Percentiles rank a stretch among this genome's conserved stretches.
These are phyloP conservation scores for Hartigia nigra DNA, from an alignment of 2,888 invertebrate genomes.

Conservation along the genomic window DNA sequence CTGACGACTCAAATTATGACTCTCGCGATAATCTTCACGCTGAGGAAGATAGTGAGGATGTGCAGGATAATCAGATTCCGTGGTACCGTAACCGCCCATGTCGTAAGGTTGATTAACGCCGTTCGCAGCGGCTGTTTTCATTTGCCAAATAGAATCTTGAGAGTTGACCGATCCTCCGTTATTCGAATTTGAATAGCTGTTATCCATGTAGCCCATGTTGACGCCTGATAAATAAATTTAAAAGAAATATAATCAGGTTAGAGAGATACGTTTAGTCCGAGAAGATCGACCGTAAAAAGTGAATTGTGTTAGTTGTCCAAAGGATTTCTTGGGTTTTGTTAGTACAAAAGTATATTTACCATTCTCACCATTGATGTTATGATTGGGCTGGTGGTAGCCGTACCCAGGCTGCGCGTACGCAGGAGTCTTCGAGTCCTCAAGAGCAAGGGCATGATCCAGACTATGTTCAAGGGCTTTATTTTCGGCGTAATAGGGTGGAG, in stretches of 20 bases:
- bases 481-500: constrained; percentile 93
- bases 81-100: constrained; percentile 85
- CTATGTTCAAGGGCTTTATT: constrained; percentile 93
- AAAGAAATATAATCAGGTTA: background rate
- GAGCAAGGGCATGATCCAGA: constrained; percentile 83
- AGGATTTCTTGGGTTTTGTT: background rate
- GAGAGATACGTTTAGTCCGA: background rate
- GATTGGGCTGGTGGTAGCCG: constrained; percentile 82
- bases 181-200: constrained; percentile 92
- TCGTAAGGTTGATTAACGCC: constrained; percentile 79
- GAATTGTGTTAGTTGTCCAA: background rate
- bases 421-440: constrained; percentile 88
- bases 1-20: constrained; percentile 86
- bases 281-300: background rate
- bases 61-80: constrained; percentile 83
- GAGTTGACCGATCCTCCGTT: constrained; percentile 96
- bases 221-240: constrained; percentile 71
- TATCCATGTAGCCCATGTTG: constrained; percentile 91
- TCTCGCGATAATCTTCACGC: constrained; percentile 79
- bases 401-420: constrained; percentile 89
- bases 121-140: constrained; percentile 87
- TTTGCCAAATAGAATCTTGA: constrained; percentile 94
- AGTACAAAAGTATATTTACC: constrained; percentile 71
- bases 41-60: constrained; percentile 82
- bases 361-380: constrained; percentile 81